A percentile compares a stretch with the other conserved stretches of the same genome.
These are phyloP conservation scores for Jordanella pulchra DNA, from an alignment of 2,797 vertebrate genomes.

Conservation along the genomic window DNA sequence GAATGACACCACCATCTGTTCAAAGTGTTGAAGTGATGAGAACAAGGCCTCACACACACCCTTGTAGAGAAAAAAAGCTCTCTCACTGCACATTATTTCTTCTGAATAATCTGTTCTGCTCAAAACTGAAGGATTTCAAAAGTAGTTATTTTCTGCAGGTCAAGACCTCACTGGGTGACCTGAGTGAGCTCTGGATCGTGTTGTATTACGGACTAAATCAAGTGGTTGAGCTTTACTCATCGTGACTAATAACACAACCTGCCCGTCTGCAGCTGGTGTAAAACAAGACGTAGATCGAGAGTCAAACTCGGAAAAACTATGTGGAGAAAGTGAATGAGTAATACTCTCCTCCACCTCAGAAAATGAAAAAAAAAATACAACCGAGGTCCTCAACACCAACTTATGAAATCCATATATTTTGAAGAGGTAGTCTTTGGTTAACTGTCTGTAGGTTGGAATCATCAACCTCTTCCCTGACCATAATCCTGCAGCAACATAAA, in stretches of 20 bases:
- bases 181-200: constrained; percentile 2
- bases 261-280: constrained; percentile 14
- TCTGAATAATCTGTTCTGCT: not conserved
- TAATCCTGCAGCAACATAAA: too few relatives aligned
- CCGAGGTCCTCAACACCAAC: constrained; percentile 3
- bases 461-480: not conserved
- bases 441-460: not conserved
- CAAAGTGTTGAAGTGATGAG: constrained; percentile 36
- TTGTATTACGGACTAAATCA: constrained; percentile 24
- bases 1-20: constrained; percentile 62
- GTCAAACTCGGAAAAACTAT: constrained; percentile 19
- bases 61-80: not conserved
- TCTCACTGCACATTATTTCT: not conserved
- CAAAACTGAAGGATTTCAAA: not conserved
- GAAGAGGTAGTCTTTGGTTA: not conserved
- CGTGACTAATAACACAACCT: constrained; percentile 55
- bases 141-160: not conserved
- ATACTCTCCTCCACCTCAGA: constrained; percentile 14
- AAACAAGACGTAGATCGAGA: constrained; percentile 21
- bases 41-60: constrained; percentile 34
- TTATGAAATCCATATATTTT: not conserved
- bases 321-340: constrained; percentile 61
- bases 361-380: not conserved
- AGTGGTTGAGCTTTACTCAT: constrained; percentile 41
- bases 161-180: not conserved